Conservation (phyloP, 2,888 invertebrate species). For the Drosophila testacea region DNA sequence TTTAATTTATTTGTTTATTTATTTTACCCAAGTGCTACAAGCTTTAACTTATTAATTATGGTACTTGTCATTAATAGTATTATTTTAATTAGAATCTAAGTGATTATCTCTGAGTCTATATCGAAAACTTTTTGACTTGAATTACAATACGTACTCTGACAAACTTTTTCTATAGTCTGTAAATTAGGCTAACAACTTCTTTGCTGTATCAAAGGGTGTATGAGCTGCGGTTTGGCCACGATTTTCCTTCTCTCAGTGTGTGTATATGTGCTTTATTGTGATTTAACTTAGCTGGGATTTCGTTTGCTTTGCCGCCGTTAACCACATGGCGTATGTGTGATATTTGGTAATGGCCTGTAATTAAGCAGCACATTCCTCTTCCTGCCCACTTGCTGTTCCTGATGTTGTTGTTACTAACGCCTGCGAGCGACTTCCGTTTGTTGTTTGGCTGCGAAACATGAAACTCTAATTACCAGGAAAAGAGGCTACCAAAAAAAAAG, state of each 20-base stretch:
- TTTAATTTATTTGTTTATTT: neutral
- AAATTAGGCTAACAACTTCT: neutral
- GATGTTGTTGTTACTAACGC: conserved; percentile 42
- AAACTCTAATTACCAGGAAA: conserved; percentile 76
- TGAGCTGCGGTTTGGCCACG: neutral
- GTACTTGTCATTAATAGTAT: too few species aligned
- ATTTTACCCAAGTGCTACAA: too few species aligned
- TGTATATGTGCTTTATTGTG: conserved; percentile 27
- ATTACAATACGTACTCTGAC: neutral
- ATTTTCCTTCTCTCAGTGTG: neutral
- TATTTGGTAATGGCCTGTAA: conserved; percentile 77
- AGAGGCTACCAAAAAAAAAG: conserved; percentile 30
- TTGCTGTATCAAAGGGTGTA: conserved; percentile 9
- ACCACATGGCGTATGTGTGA: conserved; percentile 75
- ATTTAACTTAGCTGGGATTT: conserved; percentile 46
- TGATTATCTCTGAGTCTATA: neutral
- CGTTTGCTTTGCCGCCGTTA: conserved; percentile 22
- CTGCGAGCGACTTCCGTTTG: conserved; percentile 68
- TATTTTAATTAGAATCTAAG: too few species aligned
- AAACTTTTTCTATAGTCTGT: too few species aligned
- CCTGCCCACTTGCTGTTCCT: conserved; percentile 17
- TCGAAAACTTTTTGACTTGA: neutral
- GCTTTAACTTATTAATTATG: too few species aligned
- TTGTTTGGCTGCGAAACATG: conserved; percentile 69
- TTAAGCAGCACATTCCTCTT: conserved; percentile 67